A percentile compares a stretch with the other conserved stretches of the same genome.
These are phyloP conservation scores for Tricholauxania praeusta DNA, from an alignment of 2,888 invertebrate species.

Conservation along the genomic window DNA sequence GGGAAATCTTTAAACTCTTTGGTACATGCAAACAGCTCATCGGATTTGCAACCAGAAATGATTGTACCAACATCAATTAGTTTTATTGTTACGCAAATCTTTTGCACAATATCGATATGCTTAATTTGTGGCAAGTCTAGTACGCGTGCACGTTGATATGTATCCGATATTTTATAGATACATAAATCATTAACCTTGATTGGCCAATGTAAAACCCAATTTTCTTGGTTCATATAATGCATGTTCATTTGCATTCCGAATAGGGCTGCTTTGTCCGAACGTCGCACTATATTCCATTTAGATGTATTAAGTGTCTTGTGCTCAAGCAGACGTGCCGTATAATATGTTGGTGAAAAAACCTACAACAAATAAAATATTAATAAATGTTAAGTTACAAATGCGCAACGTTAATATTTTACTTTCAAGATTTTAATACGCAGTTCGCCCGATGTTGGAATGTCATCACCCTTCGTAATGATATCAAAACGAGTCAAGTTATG, in stretches of 20 bases:
- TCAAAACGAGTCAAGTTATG: conserved; percentile 74
- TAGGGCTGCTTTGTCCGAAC: conserved; percentile 51
- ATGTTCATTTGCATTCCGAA: conserved; percentile 54
- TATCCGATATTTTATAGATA: conserved; percentile 69
- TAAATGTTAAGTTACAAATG: conserved; percentile 5
- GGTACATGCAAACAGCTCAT: conserved; percentile 68
- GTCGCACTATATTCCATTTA: conserved; percentile 47
- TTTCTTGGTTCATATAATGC: conserved; percentile 50
- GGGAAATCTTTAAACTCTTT: conserved; percentile 69
- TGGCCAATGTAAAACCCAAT: conserved; percentile 55
- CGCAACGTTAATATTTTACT: conserved; percentile 35
- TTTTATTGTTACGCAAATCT: conserved; percentile 64
- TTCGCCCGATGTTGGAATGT: conserved; percentile 67
- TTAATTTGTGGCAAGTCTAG: conserved; percentile 61
- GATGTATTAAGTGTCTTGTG: conserved; percentile 53
- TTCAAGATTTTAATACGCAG: conserved; percentile 48
- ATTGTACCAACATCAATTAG: conserved; percentile 74
- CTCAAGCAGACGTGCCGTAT: conserved; percentile 72
- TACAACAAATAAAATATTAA: conserved; percentile 30
- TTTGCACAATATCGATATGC: conserved; percentile 47
- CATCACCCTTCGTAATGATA: conserved; percentile 66
- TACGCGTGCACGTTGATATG: conserved; percentile 73
- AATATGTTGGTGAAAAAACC: conserved; percentile 72
- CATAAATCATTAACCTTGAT: conserved; percentile 72
- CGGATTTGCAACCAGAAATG: conserved; percentile 62